Evolutionary conservation across 2,888 invertebrate species (phyloP).

Genomic region (Sylvicola fuscatus): DNA sequence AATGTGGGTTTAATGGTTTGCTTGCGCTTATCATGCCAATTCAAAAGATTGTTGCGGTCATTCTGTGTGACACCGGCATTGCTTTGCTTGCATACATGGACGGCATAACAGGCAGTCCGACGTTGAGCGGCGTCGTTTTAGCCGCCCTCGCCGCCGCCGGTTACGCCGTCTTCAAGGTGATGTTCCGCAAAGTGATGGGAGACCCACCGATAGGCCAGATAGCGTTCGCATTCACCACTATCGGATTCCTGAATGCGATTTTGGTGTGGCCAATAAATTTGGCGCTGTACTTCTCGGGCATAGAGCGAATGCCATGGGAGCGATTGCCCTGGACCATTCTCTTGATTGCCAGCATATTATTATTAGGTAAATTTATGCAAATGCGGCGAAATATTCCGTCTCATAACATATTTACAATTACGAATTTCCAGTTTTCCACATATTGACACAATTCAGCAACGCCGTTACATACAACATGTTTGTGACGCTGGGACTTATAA

Average conservation of each 20-base stretch:
- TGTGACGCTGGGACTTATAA: slow-evolving; percentile 81
- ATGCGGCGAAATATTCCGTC: neutral
- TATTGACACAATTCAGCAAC: slow-evolving; percentile 85
- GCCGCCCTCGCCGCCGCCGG: slow-evolving; percentile 81
- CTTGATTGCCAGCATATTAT: slow-evolving; percentile 55
- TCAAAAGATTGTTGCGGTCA: slow-evolving; percentile 4
- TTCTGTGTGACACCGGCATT: slow-evolving; percentile 69
- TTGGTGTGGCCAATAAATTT: slow-evolving; percentile 83
- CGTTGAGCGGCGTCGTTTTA: slow-evolving; percentile 74
- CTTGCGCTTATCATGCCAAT: too few relatives aligned
- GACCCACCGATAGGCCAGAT: slow-evolving; percentile 84
- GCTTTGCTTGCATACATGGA: slow-evolving; percentile 90
- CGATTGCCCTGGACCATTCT: slow-evolving; percentile 76
- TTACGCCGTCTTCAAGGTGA: slow-evolving; percentile 86
- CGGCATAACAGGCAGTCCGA: slow-evolving; percentile 76
- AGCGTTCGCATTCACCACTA: slow-evolving; percentile 77
- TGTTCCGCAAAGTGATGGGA: slow-evolving; percentile 86
- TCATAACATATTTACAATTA: neutral
- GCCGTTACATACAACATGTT: slow-evolving; percentile 86
- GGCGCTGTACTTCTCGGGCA: slow-evolving; percentile 66
- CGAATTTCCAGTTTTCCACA: slow-evolving; percentile 68
- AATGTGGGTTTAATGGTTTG: too few relatives aligned
- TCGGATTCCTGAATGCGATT: slow-evolving; percentile 73
- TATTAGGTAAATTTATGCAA: slow-evolving; percentile 42
- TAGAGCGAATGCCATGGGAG: slow-evolving; percentile 64